Base-by-base conservation (phyloP, 2,797 vertebrate genomes). In the Pipistrellus kuhlii region DNA sequence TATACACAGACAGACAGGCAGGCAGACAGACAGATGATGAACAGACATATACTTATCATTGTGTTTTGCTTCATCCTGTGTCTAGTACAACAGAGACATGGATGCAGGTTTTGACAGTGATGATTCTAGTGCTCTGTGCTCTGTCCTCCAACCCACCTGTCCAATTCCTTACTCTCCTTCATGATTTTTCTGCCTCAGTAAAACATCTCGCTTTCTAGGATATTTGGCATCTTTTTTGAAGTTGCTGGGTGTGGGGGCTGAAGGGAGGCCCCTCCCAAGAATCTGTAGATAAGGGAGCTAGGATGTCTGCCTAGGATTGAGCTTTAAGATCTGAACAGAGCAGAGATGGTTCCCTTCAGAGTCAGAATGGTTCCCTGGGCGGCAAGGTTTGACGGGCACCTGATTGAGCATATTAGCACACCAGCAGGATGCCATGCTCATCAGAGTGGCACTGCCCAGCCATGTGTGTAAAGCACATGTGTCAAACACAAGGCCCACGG, bases 311-410 rank as follows among this genome's bases (percentile, higher is more conserved):
- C 23, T 53, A 88, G 86, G 87, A 96, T 84, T 85, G 84, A 92
- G 92, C 89, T 88, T 91, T 76, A 84, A 91, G 91, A 87, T 84
- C n/a, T 76, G 51, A n/a, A 87, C 59, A 78, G 83, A 94, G 85
- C 72, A 48, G 93, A 93, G 86, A 85, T 78, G n/a, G n/a, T n/a
- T n/a, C n/a, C 95, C 97, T 97, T 97, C 90, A 91, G 76, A 96
- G 95, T 46, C 38, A 53, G 94, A 93, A 75, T n/a, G n/a, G 86
- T 51, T 96, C 95, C 94, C 97, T 78, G 62, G 80, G 95, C 0
- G 2, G 91, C 81, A 6, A 9, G 23, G 84, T 69, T 93, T 85
- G 94, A 94, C 85, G 85, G 91, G 77, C 85, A 89, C 95, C 95
- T 75, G 95, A 96, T 91, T 75, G 97, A 94, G 92, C 86, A 76